Conservation (phyloP, 2,888 invertebrate genomes). For the Orthosia gracilis region DNA sequence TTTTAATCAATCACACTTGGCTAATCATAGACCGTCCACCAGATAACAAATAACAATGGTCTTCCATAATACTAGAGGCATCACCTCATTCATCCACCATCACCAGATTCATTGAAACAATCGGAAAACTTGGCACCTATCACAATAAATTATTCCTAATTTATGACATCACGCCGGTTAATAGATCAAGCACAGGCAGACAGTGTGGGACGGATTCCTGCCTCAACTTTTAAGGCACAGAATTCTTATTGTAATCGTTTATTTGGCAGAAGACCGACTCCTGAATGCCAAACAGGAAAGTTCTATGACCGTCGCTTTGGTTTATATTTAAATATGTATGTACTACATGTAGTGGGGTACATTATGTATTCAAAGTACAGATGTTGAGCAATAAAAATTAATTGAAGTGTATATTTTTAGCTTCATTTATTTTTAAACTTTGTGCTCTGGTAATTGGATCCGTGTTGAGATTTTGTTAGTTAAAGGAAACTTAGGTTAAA, state of each 20-base stretch:
- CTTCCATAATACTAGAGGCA: not conserved
- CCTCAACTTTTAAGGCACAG: conserved; percentile 76
- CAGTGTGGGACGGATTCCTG: conserved; percentile 85
- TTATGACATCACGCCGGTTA: conserved; percentile 80
- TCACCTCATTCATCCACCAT: conserved; percentile 25
- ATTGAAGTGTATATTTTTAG: conserved; percentile 65
- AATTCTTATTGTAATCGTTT: conserved; percentile 88
- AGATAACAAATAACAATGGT: not conserved
- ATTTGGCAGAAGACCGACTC: conserved; percentile 85
- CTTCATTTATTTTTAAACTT: conserved; percentile 52
- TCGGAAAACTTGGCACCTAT: conserved; percentile 41
- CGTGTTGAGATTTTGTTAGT: not conserved
- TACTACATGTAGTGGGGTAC: conserved; percentile 65
- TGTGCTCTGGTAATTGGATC: conserved; percentile 22
- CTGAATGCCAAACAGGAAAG: conserved; percentile 88
- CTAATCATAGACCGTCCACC: no score
- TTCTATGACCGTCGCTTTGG: conserved; percentile 84
- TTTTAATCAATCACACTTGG: not conserved
- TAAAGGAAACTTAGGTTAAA: not conserved
- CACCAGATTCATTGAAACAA: conserved; percentile 38
- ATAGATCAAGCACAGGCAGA: conserved; percentile 85
- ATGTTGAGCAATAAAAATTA: conserved; percentile 70
- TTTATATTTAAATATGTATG: conserved; percentile 75
- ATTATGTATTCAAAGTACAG: conserved; percentile 70
- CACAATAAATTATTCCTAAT: conserved; percentile 67